Evolutionary conservation across 2,797 vertebrate genomes (phyloP).

Genomic region (Steatocranus sp.): DNA sequence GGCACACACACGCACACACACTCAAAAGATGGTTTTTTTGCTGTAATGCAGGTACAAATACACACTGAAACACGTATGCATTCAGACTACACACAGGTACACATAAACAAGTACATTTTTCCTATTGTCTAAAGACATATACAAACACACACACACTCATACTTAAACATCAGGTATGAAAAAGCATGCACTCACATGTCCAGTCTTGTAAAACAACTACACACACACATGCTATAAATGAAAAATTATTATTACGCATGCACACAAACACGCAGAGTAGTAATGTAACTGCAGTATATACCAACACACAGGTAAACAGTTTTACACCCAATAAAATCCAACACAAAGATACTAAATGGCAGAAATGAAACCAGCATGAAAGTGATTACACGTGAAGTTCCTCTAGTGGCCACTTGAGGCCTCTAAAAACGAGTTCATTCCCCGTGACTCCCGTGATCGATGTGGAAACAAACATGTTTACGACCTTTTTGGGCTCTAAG

Average conservation of each 20-base stretch:
- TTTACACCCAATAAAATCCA: neutral
- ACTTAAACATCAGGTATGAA: neutral
- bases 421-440: neutral
- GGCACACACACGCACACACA: neutral
- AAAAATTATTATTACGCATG: neutral
- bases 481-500: neutral
- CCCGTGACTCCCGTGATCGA: neutral
- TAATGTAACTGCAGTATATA: conserved; percentile 3
- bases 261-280: neutral
- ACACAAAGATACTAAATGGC: neutral
- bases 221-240: neutral
- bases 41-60: neutral
- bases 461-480: neutral
- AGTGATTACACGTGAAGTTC: neutral
- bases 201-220: neutral
- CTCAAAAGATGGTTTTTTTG: neutral
- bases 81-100: neutral
- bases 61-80: neutral
- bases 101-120: neutral
- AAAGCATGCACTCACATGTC: neutral
- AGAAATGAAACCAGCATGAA: neutral
- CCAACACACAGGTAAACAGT: neutral
- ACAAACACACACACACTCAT: neutral
- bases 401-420: neutral
- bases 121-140: neutral